phyloP scores from a whole-genome alignment of 2,888 invertebrate species.

The Antheraea yamamai region DNA sequence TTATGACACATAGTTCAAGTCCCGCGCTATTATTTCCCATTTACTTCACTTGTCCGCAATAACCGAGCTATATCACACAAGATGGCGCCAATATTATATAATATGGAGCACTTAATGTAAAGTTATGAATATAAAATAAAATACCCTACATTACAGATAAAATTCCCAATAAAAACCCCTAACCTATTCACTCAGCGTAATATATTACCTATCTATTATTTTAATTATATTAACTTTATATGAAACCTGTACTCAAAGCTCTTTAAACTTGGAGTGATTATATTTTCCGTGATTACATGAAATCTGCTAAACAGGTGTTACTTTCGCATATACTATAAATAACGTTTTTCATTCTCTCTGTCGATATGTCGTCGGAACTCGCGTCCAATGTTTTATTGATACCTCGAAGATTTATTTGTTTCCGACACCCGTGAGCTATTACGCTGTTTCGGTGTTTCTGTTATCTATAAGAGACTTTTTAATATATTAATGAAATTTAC shows the following conservation, averaged over 20 bases:
- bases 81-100: too few species aligned
- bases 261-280: background rate
- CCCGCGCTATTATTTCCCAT: too few species aligned
- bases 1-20: too few species aligned
- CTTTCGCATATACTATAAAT: background rate
- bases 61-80: too few species aligned
- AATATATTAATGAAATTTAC: too few species aligned
- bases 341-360: background rate
- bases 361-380: constrained; percentile 24
- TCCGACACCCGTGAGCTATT: background rate
- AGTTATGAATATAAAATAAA: background rate
- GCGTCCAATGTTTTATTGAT: constrained; percentile 49
- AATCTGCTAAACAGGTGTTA: background rate
- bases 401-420: constrained; percentile 46
- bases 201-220: too few species aligned
- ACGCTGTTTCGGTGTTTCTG: background rate
- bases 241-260: background rate
- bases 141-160: background rate
- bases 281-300: background rate
- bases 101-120: too few species aligned
- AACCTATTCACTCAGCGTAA: too few species aligned
- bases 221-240: too few species aligned
- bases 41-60: too few species aligned
- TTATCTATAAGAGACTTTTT: too few species aligned
- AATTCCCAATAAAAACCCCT: background rate